A percentile compares a stretch with the other conserved stretches of the same genome.
phyloP scores from a whole-genome alignment of 2,797 vertebrate genomes.

The Denticeps clupeoides region DNA sequence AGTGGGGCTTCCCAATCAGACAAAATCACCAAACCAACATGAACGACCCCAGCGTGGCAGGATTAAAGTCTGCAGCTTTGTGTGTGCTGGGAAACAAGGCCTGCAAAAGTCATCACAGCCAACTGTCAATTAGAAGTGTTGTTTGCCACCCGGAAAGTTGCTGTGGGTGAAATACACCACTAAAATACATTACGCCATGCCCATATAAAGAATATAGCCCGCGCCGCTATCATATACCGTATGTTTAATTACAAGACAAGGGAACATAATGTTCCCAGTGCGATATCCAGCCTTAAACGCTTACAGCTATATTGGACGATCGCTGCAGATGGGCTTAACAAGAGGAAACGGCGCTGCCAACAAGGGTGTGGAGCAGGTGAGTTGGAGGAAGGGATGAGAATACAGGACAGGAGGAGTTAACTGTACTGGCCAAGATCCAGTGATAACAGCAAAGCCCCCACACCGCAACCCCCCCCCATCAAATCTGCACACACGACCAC shows the following conservation, averaged over 20 bases:
- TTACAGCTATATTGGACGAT: constrained; percentile 16
- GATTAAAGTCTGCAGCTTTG: constrained; percentile 7
- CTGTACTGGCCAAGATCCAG: constrained; percentile 44
- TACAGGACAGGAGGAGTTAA: constrained; percentile 35
- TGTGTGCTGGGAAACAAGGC: neutral
- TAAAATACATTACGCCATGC: neutral
- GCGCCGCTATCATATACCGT: too few species aligned
- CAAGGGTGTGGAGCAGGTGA: constrained; percentile 24
- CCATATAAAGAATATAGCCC: too few species aligned
- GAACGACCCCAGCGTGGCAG: constrained; percentile 10
- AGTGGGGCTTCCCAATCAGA: constrained; percentile 13
- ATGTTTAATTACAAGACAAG: constrained; percentile 1
- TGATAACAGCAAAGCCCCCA: constrained; percentile 22
- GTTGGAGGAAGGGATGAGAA: neutral
- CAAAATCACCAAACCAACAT: constrained; percentile 14
- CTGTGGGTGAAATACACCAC: neutral
- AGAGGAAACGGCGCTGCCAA: neutral
- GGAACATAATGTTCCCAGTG: neutral
- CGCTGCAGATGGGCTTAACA: constrained; percentile 13
- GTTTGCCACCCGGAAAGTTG: too few species aligned
- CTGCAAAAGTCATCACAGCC: neutral
- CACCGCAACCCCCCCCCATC: constrained; percentile 26
- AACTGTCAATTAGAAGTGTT: neutral
- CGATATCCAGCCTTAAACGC: neutral
- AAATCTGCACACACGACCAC: constrained; percentile 41